phyloP scores from a whole-genome alignment of 2,113 vertebrate species.

The Guaruba guarouba region DNA sequence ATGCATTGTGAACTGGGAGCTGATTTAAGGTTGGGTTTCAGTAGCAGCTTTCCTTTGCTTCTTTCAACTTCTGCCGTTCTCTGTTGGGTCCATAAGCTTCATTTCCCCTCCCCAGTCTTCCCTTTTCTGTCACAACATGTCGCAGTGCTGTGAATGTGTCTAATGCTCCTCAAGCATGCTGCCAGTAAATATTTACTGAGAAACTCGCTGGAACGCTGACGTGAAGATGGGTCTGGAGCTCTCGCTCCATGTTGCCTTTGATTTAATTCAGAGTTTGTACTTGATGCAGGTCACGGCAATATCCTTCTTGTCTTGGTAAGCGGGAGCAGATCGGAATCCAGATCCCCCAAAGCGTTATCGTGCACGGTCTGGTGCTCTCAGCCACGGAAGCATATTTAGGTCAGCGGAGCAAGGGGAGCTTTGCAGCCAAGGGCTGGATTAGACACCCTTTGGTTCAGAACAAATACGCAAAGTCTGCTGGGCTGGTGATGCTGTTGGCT shows the following conservation, averaged over 20 bases:
- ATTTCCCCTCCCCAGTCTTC: not conserved
- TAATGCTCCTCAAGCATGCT: not conserved
- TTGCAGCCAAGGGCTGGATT: not conserved
- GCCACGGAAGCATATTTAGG: not conserved
- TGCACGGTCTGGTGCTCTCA: not conserved
- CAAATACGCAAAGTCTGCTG: not conserved
- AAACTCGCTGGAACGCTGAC: not conserved
- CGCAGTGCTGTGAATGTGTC: not conserved
- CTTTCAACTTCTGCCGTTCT: not conserved
- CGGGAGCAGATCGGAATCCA: not conserved
- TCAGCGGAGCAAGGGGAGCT: constrained; percentile 10
- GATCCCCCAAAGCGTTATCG: not conserved
- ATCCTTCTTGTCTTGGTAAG: not conserved
- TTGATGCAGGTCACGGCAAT: not conserved
- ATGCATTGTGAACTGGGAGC: not conserved
- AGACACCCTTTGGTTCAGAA: not conserved
- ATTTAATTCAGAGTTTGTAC: not conserved
- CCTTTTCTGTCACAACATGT: not conserved
- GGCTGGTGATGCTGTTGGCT: not conserved
- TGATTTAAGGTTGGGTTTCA: not conserved
- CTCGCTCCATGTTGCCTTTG: not conserved
- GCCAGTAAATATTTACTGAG: not conserved
- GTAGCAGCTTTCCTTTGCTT: not conserved
- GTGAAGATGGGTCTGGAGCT: not conserved
- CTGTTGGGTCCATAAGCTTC: fast-evolving